Conservation (phyloP, 2,113 vertebrate species). For the human (Homo sapiens) region GRCh38 chr22:46508501-46509000, state of each 20-base stretch:
- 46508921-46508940: accelerated
- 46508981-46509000: accelerated
- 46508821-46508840: accelerated
- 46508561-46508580: neutral
- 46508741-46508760: neutral
- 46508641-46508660: accelerated
- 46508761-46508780: neutral
- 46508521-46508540: neutral
- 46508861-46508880: accelerated
- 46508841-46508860: accelerated
- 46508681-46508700: accelerated
- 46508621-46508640: neutral
- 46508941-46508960: accelerated
- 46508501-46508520: neutral
- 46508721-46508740: neutral
- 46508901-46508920: no score
- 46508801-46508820: accelerated
- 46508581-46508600: accelerated
- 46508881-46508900: accelerated
- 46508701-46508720: neutral
- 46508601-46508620: neutral
- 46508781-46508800: accelerated
- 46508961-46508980: accelerated
- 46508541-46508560: neutral
- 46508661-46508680: accelerated